These are phyloP conservation scores for Euschistus heros DNA, from an alignment of 1,140 invertebrate genomes.

Conservation along the genomic window DNA sequence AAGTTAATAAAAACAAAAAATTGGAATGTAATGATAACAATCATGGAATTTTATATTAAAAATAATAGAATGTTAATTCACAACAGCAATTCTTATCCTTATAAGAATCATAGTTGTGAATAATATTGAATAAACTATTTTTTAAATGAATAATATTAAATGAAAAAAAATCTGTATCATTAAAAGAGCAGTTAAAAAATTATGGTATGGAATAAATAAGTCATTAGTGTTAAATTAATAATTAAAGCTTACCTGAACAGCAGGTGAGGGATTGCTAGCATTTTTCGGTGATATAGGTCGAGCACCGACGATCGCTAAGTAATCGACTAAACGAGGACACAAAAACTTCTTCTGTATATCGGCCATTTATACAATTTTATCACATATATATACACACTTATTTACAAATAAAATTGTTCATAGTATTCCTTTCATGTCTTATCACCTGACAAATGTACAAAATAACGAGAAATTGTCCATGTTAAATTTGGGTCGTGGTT, in stretches of 20 bases:
- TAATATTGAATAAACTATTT: no score
- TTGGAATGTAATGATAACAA: no score
- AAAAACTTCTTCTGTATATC: constrained; percentile 68
- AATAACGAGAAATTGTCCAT: constrained; percentile 18
- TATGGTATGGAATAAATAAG: no score
- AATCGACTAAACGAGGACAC: constrained; percentile 81
- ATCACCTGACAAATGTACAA: constrained; percentile 11
- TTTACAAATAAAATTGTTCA: constrained; percentile 1
- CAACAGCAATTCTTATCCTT: no score
- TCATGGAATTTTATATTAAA: no score
- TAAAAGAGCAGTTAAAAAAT: no score
- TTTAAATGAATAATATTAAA: neutral
- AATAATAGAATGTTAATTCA: no score
- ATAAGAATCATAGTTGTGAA: no score
- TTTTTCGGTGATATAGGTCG: constrained; percentile 54
- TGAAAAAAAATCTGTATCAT: no score
- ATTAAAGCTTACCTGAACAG: constrained; percentile 52
- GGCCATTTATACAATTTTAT: constrained; percentile 4
- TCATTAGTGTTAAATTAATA: no score
- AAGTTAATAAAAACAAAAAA: no score
- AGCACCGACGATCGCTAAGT: constrained; percentile 90
- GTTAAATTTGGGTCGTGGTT: constrained; percentile 15
- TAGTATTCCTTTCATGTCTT: constrained; percentile 7
- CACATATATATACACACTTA: constrained; percentile 18
- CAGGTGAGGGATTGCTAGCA: constrained; percentile 42